Conservation (phyloP, 2,113 vertebrate species). For the Lota lota region DNA sequence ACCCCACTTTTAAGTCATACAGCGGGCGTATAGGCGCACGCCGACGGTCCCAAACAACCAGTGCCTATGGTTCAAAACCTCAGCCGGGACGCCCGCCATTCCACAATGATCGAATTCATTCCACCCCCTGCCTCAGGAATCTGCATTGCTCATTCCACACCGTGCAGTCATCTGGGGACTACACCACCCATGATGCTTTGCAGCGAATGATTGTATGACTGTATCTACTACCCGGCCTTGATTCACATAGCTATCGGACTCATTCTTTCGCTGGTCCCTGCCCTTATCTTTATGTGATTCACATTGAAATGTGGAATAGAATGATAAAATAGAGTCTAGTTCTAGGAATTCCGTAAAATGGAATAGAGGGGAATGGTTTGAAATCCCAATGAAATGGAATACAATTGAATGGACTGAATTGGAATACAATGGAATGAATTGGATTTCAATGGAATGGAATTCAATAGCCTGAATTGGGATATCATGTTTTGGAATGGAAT, state of each 20-base stretch:
- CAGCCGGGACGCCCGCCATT: not conserved
- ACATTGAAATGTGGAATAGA: no score
- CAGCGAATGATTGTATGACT: not conserved
- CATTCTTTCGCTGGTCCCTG: no score
- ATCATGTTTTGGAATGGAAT: not conserved
- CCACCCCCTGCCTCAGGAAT: not conserved
- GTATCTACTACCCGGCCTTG: not conserved
- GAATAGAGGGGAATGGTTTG: not conserved
- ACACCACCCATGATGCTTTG: conserved; percentile 10
- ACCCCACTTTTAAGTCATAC: not conserved
- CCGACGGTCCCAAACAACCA: not conserved
- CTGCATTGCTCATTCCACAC: no score
- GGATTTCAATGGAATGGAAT: not conserved
- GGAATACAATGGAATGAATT: no score
- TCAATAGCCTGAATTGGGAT: not conserved
- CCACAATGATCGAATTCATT: conserved; percentile 1
- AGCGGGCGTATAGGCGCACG: not conserved
- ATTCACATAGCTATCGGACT: not conserved
- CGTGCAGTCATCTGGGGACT: no score
- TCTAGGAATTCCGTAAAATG: not conserved
- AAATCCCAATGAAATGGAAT: not conserved
- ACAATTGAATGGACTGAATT: not conserved
- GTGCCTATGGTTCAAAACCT: not conserved
- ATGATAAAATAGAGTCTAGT: no score
- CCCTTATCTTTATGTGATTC: no score